phyloP scores from a whole-genome alignment of 2,888 invertebrate genomes.

The Tridacna crocea region DNA sequence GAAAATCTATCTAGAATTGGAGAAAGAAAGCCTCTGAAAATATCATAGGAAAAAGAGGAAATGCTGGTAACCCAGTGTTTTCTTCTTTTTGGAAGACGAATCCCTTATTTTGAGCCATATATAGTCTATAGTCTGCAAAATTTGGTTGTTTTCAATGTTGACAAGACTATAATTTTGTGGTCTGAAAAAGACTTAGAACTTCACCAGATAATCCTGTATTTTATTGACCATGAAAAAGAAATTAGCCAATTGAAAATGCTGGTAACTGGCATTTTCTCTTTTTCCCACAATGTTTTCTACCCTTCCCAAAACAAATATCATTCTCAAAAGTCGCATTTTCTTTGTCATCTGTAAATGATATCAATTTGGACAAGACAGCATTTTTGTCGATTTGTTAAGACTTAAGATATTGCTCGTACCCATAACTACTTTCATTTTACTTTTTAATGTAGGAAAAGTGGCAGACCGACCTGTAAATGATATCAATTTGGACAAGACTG shows the following conservation, averaged over 20 bases:
- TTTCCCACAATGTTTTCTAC: neutral
- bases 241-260: neutral
- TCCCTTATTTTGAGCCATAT: too few relatives aligned
- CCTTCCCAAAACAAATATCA: neutral
- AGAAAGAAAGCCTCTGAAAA: too few relatives aligned
- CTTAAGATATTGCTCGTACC: too few relatives aligned
- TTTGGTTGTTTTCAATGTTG: too few relatives aligned
- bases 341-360: neutral
- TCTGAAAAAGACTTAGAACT: neutral
- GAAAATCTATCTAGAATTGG: too few relatives aligned
- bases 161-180: too few relatives aligned
- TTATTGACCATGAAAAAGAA: neutral
- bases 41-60: too few relatives aligned
- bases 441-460: constrained; percentile 49
- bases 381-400: neutral
- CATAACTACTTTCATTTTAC: too few relatives aligned
- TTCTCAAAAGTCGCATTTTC: neutral
- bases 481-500: too few relatives aligned
- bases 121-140: too few relatives aligned
- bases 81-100: too few relatives aligned
- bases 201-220: neutral
- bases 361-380: neutral
- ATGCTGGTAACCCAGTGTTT: too few relatives aligned
- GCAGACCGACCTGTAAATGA: constrained; percentile 55
- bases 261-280: neutral